A percentile compares a stretch with the other conserved stretches of the same genome.
Evolutionary conservation across 2,888 invertebrate genomes (phyloP).

Genomic region (Gisinianus flammeolus): DNA sequence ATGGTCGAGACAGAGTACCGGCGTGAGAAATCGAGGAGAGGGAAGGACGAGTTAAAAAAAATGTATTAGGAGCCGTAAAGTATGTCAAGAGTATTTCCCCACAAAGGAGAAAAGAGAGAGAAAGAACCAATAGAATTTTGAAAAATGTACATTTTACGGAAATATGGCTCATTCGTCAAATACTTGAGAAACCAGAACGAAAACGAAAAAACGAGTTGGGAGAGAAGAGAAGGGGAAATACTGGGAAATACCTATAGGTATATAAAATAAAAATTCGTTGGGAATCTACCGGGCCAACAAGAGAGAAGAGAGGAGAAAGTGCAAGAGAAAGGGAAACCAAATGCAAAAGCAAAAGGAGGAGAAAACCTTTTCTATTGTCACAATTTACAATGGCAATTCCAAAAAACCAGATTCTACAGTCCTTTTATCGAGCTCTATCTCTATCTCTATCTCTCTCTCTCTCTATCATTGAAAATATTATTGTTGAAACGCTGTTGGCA

Average conservation of each 20-base stretch:
- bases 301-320: too few species aligned
- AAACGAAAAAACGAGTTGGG: too few species aligned
- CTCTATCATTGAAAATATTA: slow-evolving; percentile 1
- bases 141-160: slow-evolving; percentile 21
- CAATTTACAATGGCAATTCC: neutral
- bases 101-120: too few species aligned
- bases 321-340: too few species aligned
- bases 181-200: slow-evolving; percentile 4
- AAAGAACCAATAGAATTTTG: slow-evolving; percentile 16
- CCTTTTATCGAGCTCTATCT: slow-evolving; percentile 6
- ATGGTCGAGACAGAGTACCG: too few species aligned
- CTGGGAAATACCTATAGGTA: too few species aligned
- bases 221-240: too few species aligned
- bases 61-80: neutral
- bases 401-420: neutral
- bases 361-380: too few species aligned
- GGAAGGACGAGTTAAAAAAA: neutral
- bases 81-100: slow-evolving; percentile 11
- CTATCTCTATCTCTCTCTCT: too few species aligned
- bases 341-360: neutral
- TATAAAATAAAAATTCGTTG: too few species aligned
- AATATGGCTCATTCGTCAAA: neutral
- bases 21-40: neutral
- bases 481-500: slow-evolving; percentile 2
- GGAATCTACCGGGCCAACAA: too few species aligned